Evolutionary conservation across 2,888 invertebrate genomes (phyloP), one percentile per base, ranked within the genome.

Genomic region (Ennomos fuscantarius): DNA sequence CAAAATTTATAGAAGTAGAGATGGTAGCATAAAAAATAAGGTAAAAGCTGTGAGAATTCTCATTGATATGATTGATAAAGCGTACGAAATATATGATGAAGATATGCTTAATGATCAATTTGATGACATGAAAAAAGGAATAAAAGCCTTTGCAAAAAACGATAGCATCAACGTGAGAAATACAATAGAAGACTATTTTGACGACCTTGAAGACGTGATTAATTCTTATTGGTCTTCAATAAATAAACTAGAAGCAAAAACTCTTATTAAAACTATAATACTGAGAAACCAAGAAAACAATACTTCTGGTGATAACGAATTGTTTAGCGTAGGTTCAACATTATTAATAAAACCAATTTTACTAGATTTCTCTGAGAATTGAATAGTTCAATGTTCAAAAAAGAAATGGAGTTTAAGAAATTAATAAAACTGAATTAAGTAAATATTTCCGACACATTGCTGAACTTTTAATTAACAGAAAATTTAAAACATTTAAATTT

Each of bases 21-120:
- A 68, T 8, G 36, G 52, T 67, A 8, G 70, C 64, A 0, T 63
- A 70, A 9, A 70, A 74, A 1, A 2, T 75, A 11, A 36, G 1
- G 1, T n/a, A 35, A 36, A 36, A 11, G 11, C 36, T 15, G 46
- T 69, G 1, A 64, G 70, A 9, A 69, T 82, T 36, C 58, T 83
- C 6, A 15, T 81, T 8, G 81, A 82, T 57, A 75, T 84, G 6
- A 47, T 84, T 11, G 77, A 84, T 47, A 75, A 68, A 68, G 64
- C 78, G 0, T 73, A 81, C 41, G 52, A 54, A 35, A 12, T 33
- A 2, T 62, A 69, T 8, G 69, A 64, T 0, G 65, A 72, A 8
- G 70, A 74, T 1, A 2, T 75, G 1, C 37, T 76, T 1, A 39
- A 49, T 0, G 65, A 74, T 9, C 70, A 73, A 34, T 69, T 76